Percentiles rank a stretch among this genome's conserved stretches.
Conservation (phyloP, 2,888 invertebrate genomes). For the Drosophila cognata region DNA sequence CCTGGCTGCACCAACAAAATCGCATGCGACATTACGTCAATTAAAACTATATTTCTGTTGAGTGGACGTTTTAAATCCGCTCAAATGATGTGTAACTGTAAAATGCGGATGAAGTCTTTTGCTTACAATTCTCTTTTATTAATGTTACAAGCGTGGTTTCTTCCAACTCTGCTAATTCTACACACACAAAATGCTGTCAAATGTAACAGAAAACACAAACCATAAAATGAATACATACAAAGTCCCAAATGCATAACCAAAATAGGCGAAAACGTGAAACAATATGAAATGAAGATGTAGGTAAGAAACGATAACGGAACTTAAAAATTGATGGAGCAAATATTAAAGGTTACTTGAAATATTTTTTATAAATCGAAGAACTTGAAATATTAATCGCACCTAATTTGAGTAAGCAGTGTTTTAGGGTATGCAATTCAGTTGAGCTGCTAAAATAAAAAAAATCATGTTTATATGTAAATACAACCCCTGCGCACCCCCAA, state of each 20-base stretch:
- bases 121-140: background rate
- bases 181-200: background rate
- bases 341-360: background rate
- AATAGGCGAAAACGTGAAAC: background rate
- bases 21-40: slow-evolving; percentile 91
- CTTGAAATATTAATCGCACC: background rate
- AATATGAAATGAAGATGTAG: background rate
- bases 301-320: background rate
- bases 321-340: background rate
- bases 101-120: background rate
- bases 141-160: background rate
- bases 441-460: background rate
- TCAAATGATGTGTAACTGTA: background rate
- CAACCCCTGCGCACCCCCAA: background rate
- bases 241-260: background rate
- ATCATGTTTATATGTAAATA: background rate
- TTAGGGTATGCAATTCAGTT: background rate
- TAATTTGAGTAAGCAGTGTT: background rate
- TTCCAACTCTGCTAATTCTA: background rate
- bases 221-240: background rate
- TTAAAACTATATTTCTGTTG: background rate
- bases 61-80: background rate
- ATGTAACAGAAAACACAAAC: no score
- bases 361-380: background rate
- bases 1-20: slow-evolving; percentile 98